Conservation (phyloP, 2,797 vertebrate species). For the Periophthalmus magnuspinnatus region DNA sequence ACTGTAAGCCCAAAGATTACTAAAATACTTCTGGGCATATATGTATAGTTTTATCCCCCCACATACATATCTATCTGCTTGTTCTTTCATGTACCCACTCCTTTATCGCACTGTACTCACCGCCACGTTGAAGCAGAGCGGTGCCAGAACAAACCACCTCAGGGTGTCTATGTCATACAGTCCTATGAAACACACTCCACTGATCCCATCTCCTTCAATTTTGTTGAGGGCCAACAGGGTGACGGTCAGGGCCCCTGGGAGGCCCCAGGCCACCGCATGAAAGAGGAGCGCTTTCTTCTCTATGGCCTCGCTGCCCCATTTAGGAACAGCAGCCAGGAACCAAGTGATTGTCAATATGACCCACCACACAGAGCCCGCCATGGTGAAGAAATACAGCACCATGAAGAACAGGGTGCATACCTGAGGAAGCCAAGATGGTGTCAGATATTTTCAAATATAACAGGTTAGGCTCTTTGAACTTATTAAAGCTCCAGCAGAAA, state of each 20-base stretch:
- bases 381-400: conserved; percentile 97
- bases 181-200: conserved; percentile 95
- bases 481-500: neutral
- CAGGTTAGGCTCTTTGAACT: neutral
- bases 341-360: conserved; percentile 97
- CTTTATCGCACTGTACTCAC: conserved; percentile 69
- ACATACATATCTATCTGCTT: conserved; percentile 21
- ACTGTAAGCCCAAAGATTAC: conserved; percentile 4
- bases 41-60: conserved; percentile 28
- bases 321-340: conserved; percentile 96
- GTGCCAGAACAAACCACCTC: conserved; percentile 91
- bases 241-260: conserved; percentile 91
- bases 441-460: neutral
- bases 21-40: conserved; percentile 3
- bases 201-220: conserved; percentile 94
- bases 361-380: conserved; percentile 98
- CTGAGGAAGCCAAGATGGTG: conserved; percentile 30
- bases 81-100: conserved; percentile 44
- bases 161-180: conserved; percentile 89
- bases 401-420: conserved; percentile 96
- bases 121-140: conserved; percentile 90
- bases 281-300: conserved; percentile 96
- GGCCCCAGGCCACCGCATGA: conserved; percentile 94
- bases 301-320: conserved; percentile 98
- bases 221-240: conserved; percentile 94